phyloP scores from a whole-genome alignment of 1,140 invertebrate genomes.

The Paraescarpia echinospica region DNA sequence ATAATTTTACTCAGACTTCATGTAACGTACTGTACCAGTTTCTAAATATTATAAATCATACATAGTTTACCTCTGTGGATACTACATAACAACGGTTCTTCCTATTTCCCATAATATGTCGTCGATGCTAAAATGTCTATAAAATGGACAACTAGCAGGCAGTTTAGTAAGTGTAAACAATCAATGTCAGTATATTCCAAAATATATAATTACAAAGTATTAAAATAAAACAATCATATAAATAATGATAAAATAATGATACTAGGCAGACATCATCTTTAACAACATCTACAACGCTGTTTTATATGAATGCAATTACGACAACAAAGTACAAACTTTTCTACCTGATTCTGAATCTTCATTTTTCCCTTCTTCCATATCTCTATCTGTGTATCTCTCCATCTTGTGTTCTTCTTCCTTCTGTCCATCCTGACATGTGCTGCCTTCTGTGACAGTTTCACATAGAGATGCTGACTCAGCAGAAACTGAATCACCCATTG shows the following conservation, averaged over 20 bases:
- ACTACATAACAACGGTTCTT: too few species aligned
- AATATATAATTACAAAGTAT: too few species aligned
- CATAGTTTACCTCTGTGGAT: too few species aligned
- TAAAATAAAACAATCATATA: not conserved
- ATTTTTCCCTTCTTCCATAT: not conserved
- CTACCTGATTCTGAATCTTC: constrained; percentile 7
- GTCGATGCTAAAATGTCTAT: too few species aligned
- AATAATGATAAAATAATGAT: not conserved
- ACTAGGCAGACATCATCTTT: not conserved
- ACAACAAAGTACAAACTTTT: not conserved
- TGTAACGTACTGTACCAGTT: too few species aligned
- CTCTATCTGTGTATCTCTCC: not conserved
- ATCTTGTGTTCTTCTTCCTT: not conserved
- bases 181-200: too few species aligned
- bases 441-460: not conserved
- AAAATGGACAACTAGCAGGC: too few species aligned
- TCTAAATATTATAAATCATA: too few species aligned
- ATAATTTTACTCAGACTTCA: too few species aligned
- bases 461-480: not conserved
- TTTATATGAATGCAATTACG: not conserved
- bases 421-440: not conserved
- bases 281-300: not conserved
- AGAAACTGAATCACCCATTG: too few species aligned
- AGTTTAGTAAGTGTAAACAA: too few species aligned
- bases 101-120: too few species aligned